A percentile compares a stretch with the other conserved stretches of the same genome.
These are phyloP conservation scores for Nylanderia fulva DNA, from an alignment of 1,140 invertebrate genomes.

Conservation along the genomic window DNA sequence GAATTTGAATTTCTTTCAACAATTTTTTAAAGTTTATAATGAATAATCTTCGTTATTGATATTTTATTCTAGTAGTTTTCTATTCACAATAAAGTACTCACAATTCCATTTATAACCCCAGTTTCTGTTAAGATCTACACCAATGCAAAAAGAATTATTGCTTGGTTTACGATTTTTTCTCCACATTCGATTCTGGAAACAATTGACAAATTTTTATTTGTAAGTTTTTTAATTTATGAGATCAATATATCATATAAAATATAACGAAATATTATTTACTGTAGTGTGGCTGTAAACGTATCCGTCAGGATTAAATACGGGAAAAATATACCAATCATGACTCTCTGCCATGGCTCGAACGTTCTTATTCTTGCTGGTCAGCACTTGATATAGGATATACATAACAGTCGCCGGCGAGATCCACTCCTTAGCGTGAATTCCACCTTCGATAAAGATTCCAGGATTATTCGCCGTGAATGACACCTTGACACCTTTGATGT, in stretches of 20 bases:
- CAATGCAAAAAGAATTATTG: constrained; percentile 86
- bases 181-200: constrained; percentile 89
- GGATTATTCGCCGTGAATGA: constrained; percentile 84
- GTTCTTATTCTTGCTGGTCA: constrained; percentile 85
- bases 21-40: not conserved
- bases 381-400: constrained; percentile 89
- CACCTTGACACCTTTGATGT: constrained; percentile 88
- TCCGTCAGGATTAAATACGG: constrained; percentile 92
- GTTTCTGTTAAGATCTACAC: constrained; percentile 91
- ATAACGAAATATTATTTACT: constrained; percentile 81
- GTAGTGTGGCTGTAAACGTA: constrained; percentile 90
- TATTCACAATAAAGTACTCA: constrained; percentile 67
- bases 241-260: not conserved
- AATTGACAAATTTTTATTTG: not conserved
- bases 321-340: constrained; percentile 91
- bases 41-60: not conserved
- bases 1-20: not conserved
- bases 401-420: constrained; percentile 90
- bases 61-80: not conserved
- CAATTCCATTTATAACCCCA: constrained; percentile 90
- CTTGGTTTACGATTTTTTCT: constrained; percentile 89
- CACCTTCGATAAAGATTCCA: constrained; percentile 87
- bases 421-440: constrained; percentile 93
- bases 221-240: not conserved
- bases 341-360: constrained; percentile 86